Percentiles rank a stretch among this genome's conserved stretches.
These are phyloP conservation scores for Heliothis virescens DNA, from an alignment of 1,140 invertebrate genomes.

Conservation along the genomic window DNA sequence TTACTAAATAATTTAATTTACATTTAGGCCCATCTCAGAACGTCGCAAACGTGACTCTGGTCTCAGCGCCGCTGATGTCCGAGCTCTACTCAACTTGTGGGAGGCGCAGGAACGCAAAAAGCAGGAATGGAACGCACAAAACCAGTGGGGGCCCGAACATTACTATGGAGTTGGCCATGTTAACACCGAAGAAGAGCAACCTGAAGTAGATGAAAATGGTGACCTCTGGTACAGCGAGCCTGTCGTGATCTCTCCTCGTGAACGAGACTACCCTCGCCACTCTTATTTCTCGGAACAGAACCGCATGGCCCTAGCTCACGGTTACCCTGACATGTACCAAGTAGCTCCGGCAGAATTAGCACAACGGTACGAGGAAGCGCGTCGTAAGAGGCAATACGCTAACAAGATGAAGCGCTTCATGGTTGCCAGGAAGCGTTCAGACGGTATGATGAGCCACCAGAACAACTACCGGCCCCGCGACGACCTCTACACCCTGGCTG, in stretches of 20 bases:
- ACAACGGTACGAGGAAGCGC: slow-evolving; percentile 80
- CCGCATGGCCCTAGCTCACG: slow-evolving; percentile 72
- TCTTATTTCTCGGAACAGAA: slow-evolving; percentile 83
- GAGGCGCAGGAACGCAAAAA: slow-evolving; percentile 84
- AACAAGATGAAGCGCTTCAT: slow-evolving; percentile 85
- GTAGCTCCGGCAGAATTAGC: slow-evolving; percentile 77
- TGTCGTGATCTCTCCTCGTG: slow-evolving; percentile 72
- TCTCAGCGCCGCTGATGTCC: slow-evolving; percentile 82
- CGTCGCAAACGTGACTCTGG: slow-evolving; percentile 83
- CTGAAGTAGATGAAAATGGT: slow-evolving; percentile 79
- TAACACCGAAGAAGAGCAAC: slow-evolving; percentile 77
- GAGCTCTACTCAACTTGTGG: slow-evolving; percentile 83
- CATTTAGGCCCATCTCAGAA: slow-evolving; percentile 75
- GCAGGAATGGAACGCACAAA: slow-evolving; percentile 77
- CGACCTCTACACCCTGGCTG: slow-evolving; percentile 83
- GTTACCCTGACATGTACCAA: slow-evolving; percentile 77
- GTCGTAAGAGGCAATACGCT: slow-evolving; percentile 83
- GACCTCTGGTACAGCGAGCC: slow-evolving; percentile 84
- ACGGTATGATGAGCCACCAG: slow-evolving; percentile 71
- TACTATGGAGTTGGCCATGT: slow-evolving; percentile 71
- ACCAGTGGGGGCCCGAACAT: slow-evolving; percentile 78
- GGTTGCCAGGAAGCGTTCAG: slow-evolving; percentile 84
- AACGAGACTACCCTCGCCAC: slow-evolving; percentile 76
- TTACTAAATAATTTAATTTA: slow-evolving; percentile 49
- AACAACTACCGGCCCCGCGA: slow-evolving; percentile 80